Conservation (phyloP, 2,113 vertebrate species). For the Echinops telfairi region DNA sequence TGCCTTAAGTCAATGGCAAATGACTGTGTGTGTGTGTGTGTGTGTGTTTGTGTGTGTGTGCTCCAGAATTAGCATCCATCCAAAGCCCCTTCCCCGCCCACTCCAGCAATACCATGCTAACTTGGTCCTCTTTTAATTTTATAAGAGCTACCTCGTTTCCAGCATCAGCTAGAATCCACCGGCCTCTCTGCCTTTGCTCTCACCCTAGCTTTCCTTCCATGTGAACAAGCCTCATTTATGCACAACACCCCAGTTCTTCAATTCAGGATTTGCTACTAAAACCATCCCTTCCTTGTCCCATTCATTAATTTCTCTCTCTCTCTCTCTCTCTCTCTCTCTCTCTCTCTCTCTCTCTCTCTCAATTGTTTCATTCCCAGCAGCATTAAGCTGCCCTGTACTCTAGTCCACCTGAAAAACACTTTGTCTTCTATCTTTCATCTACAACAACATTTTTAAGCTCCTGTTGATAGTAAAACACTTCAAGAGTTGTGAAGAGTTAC, state of each 20-base stretch:
- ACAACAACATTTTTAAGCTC: background rate
- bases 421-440: background rate
- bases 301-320: too few relatives aligned
- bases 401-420: background rate
- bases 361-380: background rate
- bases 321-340: background rate
- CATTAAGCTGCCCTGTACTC: background rate
- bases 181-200: background rate
- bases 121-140: conserved; percentile 30
- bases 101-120: background rate
- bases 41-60: background rate
- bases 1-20: background rate
- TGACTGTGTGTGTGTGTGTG: background rate
- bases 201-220: background rate
- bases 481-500: background rate
- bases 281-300: background rate
- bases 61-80: background rate
- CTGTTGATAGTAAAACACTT: background rate
- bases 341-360: background rate
- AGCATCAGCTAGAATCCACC: background rate
- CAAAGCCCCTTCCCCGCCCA: background rate
- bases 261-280: background rate
- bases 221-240: too few relatives aligned
- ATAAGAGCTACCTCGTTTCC: background rate
- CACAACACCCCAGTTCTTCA: background rate